phyloP scores from a whole-genome alignment of 2,888 invertebrate species.

The Callosobruchus maculatus region DNA sequence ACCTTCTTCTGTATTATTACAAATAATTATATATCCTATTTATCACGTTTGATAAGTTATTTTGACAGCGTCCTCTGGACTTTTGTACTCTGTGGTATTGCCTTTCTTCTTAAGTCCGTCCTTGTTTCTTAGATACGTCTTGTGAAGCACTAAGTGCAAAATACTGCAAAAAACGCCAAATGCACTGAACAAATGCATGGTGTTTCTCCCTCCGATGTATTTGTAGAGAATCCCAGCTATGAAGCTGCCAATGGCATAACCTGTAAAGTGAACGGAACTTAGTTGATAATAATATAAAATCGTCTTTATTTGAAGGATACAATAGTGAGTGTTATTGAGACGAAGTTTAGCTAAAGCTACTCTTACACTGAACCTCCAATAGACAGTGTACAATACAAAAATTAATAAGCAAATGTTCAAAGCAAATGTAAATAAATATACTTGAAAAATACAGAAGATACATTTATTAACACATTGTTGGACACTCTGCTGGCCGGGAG shows the following conservation, averaged over 20 bases:
- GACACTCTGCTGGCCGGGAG: too few species aligned
- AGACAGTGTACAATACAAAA: too few species aligned
- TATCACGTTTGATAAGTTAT: constrained; percentile 6
- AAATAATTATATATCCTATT: too few species aligned
- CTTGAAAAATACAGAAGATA: too few species aligned
- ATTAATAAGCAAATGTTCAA: too few species aligned
- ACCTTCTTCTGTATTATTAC: too few species aligned
- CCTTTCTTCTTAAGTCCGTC: constrained; percentile 15
- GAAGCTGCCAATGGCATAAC: constrained; percentile 73
- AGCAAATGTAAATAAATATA: too few species aligned
- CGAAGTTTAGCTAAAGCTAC: too few species aligned
- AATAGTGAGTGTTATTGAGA: too few species aligned
- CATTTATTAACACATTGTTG: too few species aligned
- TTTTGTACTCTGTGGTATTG: constrained; percentile 21
- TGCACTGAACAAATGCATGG: constrained; percentile 54
- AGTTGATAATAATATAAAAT: not conserved
- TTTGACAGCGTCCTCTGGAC: constrained; percentile 32
- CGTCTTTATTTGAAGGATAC: too few species aligned
- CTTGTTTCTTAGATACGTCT: constrained; percentile 21
- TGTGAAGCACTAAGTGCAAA: constrained; percentile 47
- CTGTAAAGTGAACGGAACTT: constrained; percentile 44
- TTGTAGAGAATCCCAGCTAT: constrained; percentile 69
- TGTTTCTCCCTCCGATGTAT: constrained; percentile 58
- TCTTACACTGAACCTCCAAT: too few species aligned
- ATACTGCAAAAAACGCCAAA: constrained; percentile 49